Evolutionary conservation across 2,888 invertebrate genomes (phyloP), one percentile per base, ranked within the genome.

Genomic region (Sinohyriopsis cumingii): DNA sequence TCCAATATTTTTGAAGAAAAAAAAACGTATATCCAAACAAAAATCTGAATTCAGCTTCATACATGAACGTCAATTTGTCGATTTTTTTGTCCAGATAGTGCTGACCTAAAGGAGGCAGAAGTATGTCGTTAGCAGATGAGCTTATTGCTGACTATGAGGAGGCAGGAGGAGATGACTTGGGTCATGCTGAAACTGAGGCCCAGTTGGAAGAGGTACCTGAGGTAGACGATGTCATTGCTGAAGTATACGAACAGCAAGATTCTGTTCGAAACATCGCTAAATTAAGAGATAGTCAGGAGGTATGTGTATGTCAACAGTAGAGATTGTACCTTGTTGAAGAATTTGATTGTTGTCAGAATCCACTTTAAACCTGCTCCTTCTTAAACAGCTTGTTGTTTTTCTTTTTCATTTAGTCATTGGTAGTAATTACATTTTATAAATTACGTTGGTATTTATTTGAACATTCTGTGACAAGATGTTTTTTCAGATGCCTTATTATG

Each of bases 71-170:
- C 45, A 45, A 3, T 45, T 45, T 45, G 45, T 1, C 45, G 12
- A 33, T 33, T 12, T 45, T 45, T 9, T 45, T n/a, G n/a, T 45
- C 45, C 33, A 45, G 9, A 12, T 45, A 45, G 45, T 12, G 12
- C 12, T 45, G 3, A 45, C 45, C 45, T 9, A 57, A 1, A 3
- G 24, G 18, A 24, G 18, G 9, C 22, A 28, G 56, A 55, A 78
- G 55, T n/a, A 99, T 99, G 99, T 99, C 99, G 87, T 91, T 99
- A 79, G 99, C 99, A 0, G 99, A 99, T 88, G 99, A 99, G 91
- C 91, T 99, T 76, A 91, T 99, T 68, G 99, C 99, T 33, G 99
- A 99, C 93, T 93, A 99, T 76, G 99, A 99, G 91, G 97, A 96
- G 87, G 95, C 81, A 22, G 87, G 84, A 22, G 87, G 84, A 18